These are phyloP conservation scores for Sarcophaga caerulescens DNA, from an alignment of 2,888 invertebrate species.

Conservation along the genomic window DNA sequence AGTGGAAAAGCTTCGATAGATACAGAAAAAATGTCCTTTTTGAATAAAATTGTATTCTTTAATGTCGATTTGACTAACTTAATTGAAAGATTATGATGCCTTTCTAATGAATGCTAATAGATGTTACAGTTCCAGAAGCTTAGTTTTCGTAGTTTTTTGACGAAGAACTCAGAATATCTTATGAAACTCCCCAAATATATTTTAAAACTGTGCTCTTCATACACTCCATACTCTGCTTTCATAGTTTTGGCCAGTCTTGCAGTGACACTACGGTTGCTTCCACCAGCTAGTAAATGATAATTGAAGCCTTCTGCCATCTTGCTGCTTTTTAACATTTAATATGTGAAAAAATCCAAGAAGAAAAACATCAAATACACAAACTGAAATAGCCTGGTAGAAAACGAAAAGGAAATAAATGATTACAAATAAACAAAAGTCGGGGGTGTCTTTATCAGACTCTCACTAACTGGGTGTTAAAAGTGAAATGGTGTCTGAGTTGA, in stretches of 20 bases:
- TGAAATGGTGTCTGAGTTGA: conserved; percentile 54
- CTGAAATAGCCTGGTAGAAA: conserved; percentile 13
- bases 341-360: conserved; percentile 7
- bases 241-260: conserved; percentile 31
- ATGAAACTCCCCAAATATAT: conserved; percentile 11
- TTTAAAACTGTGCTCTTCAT: background rate
- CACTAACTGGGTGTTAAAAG: conserved; percentile 40
- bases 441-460: background rate
- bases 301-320: conserved; percentile 29
- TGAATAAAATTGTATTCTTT: too few relatives aligned
- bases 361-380: conserved; percentile 16
- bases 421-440: background rate
- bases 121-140: too few relatives aligned
- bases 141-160: too few relatives aligned
- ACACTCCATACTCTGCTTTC: conserved; percentile 39
- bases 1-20: too few relatives aligned
- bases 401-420: background rate
- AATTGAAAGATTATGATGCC: too few relatives aligned
- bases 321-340: conserved; percentile 43
- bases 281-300: conserved; percentile 24
- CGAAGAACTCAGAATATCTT: background rate
- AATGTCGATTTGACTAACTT: too few relatives aligned
- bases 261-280: conserved; percentile 49
- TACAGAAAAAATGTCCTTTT: too few relatives aligned
- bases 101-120: too few relatives aligned